These are phyloP conservation scores for Leptonema lineaticorne DNA, from an alignment of 1,140 invertebrate species.

Conservation along the genomic window DNA sequence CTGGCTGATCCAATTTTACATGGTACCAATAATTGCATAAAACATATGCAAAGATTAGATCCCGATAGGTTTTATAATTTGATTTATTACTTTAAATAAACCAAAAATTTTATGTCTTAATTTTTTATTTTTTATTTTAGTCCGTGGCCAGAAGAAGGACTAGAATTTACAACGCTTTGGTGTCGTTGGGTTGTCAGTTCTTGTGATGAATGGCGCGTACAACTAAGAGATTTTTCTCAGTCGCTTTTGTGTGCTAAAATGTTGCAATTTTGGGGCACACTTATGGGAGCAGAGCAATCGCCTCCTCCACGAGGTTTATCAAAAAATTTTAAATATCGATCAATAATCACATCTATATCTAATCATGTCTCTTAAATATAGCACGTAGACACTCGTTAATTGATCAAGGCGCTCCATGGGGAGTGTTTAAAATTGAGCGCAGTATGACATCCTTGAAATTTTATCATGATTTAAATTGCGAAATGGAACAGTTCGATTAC, in stretches of 20 bases:
- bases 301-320: slow-evolving; percentile 77
- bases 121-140: slow-evolving; percentile 49
- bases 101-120: background rate
- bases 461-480: slow-evolving; percentile 97
- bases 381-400: slow-evolving; percentile 71
- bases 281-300: slow-evolving; percentile 87
- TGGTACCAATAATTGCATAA: slow-evolving; percentile 75
- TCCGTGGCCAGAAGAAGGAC: slow-evolving; percentile 86
- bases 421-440: slow-evolving; percentile 70
- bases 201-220: slow-evolving; percentile 82
- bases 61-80: slow-evolving; percentile 58
- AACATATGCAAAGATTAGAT: slow-evolving; percentile 79
- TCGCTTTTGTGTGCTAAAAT: slow-evolving; percentile 81
- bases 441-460: slow-evolving; percentile 95
- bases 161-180: slow-evolving; percentile 93
- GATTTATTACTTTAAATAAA: background rate
- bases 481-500: slow-evolving; percentile 83
- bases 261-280: slow-evolving; percentile 83
- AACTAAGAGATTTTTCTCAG: slow-evolving; percentile 95
- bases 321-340: slow-evolving; percentile 19
- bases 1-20: slow-evolving; percentile 85
- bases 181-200: slow-evolving; percentile 80
- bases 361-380: slow-evolving; percentile 45
- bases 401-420: slow-evolving; percentile 75
- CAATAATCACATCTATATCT: too few species aligned